Percentiles rank a stretch among this genome's conserved stretches.
Evolutionary conservation across 30 jellyfish, hydroid and myxozoan species (phyloP).

Genomic region (Phacellophora camtschatica): DNA sequence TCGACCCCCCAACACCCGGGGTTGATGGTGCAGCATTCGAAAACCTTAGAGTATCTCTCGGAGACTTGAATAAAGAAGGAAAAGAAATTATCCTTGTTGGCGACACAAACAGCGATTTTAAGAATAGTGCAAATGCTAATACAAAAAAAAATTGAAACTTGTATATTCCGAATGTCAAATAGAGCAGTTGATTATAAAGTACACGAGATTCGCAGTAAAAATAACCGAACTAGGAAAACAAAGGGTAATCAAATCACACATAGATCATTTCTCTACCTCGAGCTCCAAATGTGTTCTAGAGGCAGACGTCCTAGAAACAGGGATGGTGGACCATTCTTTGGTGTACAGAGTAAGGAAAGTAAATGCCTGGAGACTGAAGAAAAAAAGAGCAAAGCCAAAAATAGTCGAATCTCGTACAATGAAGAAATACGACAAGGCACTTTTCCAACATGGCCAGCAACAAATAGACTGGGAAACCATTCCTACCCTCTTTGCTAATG

Average conservation of each 20-base stretch:
- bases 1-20: slow-evolving; percentile 55
- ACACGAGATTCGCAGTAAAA: too few relatives aligned
- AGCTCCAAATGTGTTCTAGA: slow-evolving; percentile 5
- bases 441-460: slow-evolving; percentile 19
- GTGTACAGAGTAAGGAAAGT: slow-evolving; percentile 21
- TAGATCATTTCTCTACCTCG: slow-evolving; percentile 11
- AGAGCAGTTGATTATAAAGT: too few relatives aligned
- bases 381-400: background rate
- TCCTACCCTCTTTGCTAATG: slow-evolving; percentile 11
- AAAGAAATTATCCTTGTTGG: slow-evolving; percentile 29
- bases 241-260: background rate
- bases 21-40: slow-evolving; percentile 44
- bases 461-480: slow-evolving; percentile 46
- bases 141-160: too few relatives aligned
- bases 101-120: slow-evolving; percentile 40
- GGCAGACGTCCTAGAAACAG: slow-evolving; percentile 17
- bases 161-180: too few relatives aligned
- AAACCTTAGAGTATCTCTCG: slow-evolving; percentile 27
- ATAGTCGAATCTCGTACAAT: slow-evolving; percentile 13
- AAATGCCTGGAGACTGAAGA: slow-evolving; percentile 5
- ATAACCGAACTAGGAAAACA: background rate
- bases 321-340: slow-evolving; percentile 20
- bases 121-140: too few relatives aligned
- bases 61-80: slow-evolving; percentile 12
- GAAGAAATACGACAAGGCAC: slow-evolving; percentile 3